Base-by-base conservation (phyloP, 35 echinoderm and acorn worm genomes). In the Ophioderma brevispina region DNA sequence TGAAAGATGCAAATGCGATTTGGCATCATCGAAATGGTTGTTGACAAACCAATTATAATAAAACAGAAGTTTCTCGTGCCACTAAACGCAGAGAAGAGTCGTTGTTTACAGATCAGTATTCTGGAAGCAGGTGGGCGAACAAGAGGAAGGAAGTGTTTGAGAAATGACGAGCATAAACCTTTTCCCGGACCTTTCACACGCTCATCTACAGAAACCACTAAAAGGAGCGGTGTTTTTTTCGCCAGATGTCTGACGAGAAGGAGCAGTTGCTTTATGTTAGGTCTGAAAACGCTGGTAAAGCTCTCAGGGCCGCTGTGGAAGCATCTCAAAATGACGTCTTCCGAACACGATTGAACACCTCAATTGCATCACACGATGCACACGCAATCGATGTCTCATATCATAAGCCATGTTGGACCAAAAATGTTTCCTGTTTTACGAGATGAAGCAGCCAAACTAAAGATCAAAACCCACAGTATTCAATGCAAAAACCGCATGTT, bases 401-500 rank as follows among this genome's bases (percentile, higher is more conserved):
- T 59, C 82, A 85, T 39, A 85, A 85, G 33, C 32, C 82, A 50
- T 85, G 82, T 64, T 85, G 82, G 42, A 85, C 23, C 50, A 85
- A n/a, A 50, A 13, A 89, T 52, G 87, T 89, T n/a, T 89, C 82
- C 87, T 46, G 37, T 32, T 17, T 19, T 52, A 38, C 87, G 87
- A 80, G 79, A 81, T 81, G 87, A 82, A 40, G 17, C 39, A 80
- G 2, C 2, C 0, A 46, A 46, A 36, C 84, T 36, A 81, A 82
- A 39, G 18, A 89, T 18, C 11, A 43, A 21, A 89, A 21, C 31
- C 21, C 37, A 89, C 78, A 81, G 15, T 32, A 80, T 33, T 42
- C 78, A 32, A 79, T 89, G 46, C 87, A 89, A 63, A 89, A 82
- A 39, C n/a, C n/a, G n/a, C n/a, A n/a, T n/a, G n/a, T n/a, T n/a